Percentiles rank a stretch among this genome's conserved stretches.
These are phyloP conservation scores for Labeo catla DNA, from an alignment of 2,113 vertebrate genomes.

Conservation along the genomic window DNA sequence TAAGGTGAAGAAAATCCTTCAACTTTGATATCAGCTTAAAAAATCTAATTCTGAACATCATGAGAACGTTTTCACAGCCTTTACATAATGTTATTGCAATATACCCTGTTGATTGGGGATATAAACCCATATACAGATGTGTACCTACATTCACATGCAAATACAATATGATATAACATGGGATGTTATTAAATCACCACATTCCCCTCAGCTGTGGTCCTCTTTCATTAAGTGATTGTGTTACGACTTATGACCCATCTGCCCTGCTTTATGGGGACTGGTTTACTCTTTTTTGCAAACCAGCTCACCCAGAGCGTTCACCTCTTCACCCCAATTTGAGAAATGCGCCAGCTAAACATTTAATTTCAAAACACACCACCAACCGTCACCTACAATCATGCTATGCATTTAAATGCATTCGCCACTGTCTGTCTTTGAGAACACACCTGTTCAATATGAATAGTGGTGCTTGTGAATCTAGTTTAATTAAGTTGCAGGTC, in stretches of 20 bases:
- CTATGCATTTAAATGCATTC: constrained; percentile 67
- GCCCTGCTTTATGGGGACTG: constrained; percentile 45
- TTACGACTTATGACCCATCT: constrained; percentile 52
- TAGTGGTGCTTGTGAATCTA: background rate
- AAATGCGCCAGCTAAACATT: constrained; percentile 72
- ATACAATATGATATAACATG: constrained; percentile 22
- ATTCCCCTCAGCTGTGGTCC: constrained; percentile 51
- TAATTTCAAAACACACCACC: constrained; percentile 67
- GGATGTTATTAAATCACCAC: constrained; percentile 69
- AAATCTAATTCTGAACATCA: background rate
- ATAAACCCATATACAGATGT: background rate
- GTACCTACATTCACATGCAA: background rate
- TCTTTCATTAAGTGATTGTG: constrained; percentile 59
- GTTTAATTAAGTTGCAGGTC: background rate
- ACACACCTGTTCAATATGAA: background rate
- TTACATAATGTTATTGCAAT: background rate
- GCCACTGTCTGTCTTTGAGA: background rate
- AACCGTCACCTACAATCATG: background rate
- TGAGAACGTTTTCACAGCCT: background rate
- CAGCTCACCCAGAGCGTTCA: constrained; percentile 59
- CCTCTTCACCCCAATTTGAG: constrained; percentile 69
- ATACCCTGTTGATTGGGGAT: background rate
- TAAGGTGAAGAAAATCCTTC: background rate
- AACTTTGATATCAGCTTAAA: background rate
- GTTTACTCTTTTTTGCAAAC: constrained; percentile 50